phyloP scores from a whole-genome alignment of 2,113 vertebrate genomes.

The Dasyurus viverrinus region DNA sequence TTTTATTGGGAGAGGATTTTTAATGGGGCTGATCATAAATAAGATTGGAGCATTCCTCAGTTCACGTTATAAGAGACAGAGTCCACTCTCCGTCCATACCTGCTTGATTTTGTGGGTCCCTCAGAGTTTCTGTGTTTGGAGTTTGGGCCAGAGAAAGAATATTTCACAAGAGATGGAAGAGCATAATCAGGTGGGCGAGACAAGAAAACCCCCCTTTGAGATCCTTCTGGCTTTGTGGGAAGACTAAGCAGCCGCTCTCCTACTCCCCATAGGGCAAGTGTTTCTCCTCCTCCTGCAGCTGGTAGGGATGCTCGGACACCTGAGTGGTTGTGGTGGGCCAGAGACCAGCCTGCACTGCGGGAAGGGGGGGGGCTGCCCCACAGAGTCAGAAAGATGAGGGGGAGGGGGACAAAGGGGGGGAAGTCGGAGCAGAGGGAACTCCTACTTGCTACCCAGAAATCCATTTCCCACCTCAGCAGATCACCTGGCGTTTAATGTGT shows the following conservation, averaged over 20 bases:
- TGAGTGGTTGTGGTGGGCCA: not conserved
- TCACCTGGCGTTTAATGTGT: constrained; percentile 11
- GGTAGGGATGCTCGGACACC: constrained; percentile 18
- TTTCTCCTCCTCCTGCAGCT: not conserved
- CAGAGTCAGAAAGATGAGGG: not conserved
- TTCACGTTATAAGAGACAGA: not conserved
- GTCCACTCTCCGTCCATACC: not conserved
- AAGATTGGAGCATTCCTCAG: not conserved
- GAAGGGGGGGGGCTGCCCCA: not conserved
- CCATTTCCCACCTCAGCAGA: constrained; percentile 48
- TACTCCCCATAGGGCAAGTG: not conserved
- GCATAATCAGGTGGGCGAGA: fast-evolving
- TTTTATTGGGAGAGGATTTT: not conserved
- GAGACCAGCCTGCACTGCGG: no score
- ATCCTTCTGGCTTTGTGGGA: constrained; percentile 31
- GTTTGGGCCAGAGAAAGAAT: not conserved
- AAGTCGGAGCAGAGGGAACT: constrained; percentile 12
- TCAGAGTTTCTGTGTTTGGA: not conserved
- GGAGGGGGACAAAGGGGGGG: no score
- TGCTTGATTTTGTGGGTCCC: not conserved
- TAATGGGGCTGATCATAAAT: not conserved
- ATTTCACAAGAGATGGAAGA: not conserved
- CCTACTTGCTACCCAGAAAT: constrained; percentile 48
- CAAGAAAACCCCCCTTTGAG: constrained; percentile 45
- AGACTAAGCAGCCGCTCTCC: not conserved